Percentiles rank a stretch among this genome's conserved stretches.
Conservation (phyloP, 2,888 invertebrate species). For the Cantharis nigra region DNA sequence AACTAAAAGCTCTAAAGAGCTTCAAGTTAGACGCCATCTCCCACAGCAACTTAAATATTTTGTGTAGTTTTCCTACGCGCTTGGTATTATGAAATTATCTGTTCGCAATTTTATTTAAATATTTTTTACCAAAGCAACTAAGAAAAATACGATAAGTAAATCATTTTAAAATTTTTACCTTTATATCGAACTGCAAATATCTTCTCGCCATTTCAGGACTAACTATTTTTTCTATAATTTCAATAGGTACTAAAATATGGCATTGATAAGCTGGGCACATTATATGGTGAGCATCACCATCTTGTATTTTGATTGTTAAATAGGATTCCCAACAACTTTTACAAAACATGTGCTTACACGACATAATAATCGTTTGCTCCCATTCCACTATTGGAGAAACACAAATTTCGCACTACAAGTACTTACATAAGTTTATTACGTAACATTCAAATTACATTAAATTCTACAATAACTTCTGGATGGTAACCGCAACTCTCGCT, state of each 20-base stretch:
- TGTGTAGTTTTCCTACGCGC: background rate
- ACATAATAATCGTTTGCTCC: conserved; percentile 61
- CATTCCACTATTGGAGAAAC: conserved; percentile 56
- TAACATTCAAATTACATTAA: background rate
- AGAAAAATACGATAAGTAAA: background rate
- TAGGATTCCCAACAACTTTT: conserved; percentile 69
- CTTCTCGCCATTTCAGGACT: conserved; percentile 67
- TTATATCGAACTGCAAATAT: conserved; percentile 71
- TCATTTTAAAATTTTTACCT: conserved; percentile 53
- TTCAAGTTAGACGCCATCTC: background rate
- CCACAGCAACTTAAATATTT: background rate
- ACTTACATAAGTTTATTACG: background rate
- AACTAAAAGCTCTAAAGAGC: background rate
- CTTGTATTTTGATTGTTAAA: conserved; percentile 67
- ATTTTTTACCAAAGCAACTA: background rate
- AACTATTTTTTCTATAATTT: conserved; percentile 69
- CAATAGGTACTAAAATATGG: conserved; percentile 66
- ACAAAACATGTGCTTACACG: conserved; percentile 69
- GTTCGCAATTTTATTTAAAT: background rate
- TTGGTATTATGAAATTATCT: background rate
- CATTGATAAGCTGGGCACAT: conserved; percentile 69
- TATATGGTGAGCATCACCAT: conserved; percentile 69
- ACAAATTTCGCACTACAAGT: conserved; percentile 66
- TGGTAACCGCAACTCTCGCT: conserved; percentile 35
- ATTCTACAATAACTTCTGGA: conserved; percentile 49